Evolutionary conservation across 2,113 vertebrate genomes (phyloP).

Genomic region (Archocentrus centrarchus): DNA sequence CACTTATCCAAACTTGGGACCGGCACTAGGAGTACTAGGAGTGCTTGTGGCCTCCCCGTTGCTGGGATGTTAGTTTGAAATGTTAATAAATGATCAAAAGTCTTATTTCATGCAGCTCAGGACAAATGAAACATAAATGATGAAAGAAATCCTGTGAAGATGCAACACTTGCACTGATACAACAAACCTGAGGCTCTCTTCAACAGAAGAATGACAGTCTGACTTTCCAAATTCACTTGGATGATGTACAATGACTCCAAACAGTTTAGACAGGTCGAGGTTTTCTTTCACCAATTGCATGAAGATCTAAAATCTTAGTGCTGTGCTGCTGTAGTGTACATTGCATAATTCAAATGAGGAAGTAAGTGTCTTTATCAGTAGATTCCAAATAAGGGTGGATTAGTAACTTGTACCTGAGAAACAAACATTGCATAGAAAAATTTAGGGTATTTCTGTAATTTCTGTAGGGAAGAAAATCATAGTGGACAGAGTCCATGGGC

Average conservation of each 20-base stretch:
- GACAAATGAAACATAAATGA: not conserved
- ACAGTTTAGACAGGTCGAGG: not conserved
- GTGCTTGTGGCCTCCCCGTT: too few species aligned
- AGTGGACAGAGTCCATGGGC: not conserved
- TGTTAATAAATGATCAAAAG: constrained; percentile 8
- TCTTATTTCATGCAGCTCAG: not conserved
- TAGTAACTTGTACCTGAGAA: not conserved
- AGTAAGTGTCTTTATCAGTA: too few species aligned
- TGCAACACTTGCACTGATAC: not conserved
- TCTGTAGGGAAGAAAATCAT: not conserved
- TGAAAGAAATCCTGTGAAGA: not conserved
- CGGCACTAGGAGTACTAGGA: not conserved
- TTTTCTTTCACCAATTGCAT: not conserved
- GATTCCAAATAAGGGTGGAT: not conserved
- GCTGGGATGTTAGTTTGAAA: not conserved
- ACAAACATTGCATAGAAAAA: not conserved
- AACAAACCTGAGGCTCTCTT: not conserved
- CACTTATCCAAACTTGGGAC: not conserved
- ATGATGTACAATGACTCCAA: not conserved
- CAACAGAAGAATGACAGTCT: not conserved
- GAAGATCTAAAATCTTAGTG: not conserved
- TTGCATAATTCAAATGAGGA: not conserved
- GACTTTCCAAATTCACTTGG: not conserved
- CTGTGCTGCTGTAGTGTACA: not conserved
- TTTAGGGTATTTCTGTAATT: not conserved